Percentiles rank a stretch among this genome's conserved stretches.
These are phyloP conservation scores for Propithecus coquereli DNA, from an alignment of 2,113 vertebrate species.

Conservation along the genomic window DNA sequence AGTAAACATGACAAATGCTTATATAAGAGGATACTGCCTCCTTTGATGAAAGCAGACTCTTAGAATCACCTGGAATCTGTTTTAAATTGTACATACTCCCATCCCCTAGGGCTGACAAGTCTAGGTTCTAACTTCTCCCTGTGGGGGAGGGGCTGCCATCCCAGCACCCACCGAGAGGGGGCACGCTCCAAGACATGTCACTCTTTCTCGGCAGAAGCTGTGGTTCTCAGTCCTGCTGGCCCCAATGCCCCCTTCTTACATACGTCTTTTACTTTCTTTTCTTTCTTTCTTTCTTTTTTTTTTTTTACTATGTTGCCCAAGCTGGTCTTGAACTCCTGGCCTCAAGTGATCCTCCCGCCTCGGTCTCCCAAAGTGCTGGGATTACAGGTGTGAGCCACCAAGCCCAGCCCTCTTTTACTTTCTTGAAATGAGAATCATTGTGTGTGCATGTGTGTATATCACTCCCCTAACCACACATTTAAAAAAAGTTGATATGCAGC, in stretches of 20 bases:
- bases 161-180: background rate
- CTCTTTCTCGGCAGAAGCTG: background rate
- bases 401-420: background rate
- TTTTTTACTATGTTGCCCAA: background rate
- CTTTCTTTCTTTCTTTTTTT: background rate
- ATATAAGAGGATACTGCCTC: background rate
- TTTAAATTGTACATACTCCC: background rate
- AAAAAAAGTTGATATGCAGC: background rate
- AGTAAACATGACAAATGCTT: background rate
- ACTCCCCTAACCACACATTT: background rate
- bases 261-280: background rate
- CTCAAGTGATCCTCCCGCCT: too few species aligned
- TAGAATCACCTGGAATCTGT: background rate
- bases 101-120: fast-evolving
- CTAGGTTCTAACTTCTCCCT: background rate
- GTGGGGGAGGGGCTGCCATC: background rate
- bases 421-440: background rate
- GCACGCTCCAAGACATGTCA: background rate
- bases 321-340: too few species aligned
- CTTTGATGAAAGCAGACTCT: background rate
- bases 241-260: background rate
- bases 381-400: too few species aligned
- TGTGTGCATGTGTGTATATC: background rate
- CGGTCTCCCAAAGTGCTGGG: too few species aligned
- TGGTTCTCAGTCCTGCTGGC: background rate